Conservation (phyloP, 2,888 invertebrate species). For the Leucania comma region DNA sequence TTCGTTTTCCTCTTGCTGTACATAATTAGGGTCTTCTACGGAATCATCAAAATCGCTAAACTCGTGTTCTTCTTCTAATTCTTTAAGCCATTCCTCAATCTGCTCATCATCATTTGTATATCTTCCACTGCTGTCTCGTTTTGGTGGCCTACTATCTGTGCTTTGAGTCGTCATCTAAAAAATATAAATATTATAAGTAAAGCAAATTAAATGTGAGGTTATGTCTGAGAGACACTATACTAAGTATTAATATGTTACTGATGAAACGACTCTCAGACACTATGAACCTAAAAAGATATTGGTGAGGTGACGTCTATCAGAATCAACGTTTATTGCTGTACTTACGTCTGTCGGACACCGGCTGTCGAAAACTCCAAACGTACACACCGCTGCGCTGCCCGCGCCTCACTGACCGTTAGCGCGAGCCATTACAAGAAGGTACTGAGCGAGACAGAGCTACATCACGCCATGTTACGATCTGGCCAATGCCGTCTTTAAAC, state of each 20-base stretch:
- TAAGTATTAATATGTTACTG: background rate
- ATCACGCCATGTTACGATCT: background rate
- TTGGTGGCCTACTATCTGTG: background rate
- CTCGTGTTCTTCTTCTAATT: too few relatives aligned
- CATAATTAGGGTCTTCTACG: too few relatives aligned
- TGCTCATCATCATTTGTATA: too few relatives aligned
- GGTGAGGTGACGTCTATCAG: background rate
- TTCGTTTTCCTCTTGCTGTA: too few relatives aligned
- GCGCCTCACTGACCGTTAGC: too few relatives aligned
- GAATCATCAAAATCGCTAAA: too few relatives aligned
- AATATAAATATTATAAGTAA: slow-evolving; percentile 4
- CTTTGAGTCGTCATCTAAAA: slow-evolving; percentile 4
- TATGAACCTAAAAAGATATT: too few relatives aligned
- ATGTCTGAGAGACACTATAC: background rate
- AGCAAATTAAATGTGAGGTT: slow-evolving; percentile 3
- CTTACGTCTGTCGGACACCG: slow-evolving; percentile 1
- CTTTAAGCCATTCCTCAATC: too few relatives aligned
- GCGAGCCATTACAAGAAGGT: background rate
- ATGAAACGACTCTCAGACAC: too few relatives aligned
- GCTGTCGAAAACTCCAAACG: too few relatives aligned
- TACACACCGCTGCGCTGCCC: too few relatives aligned
- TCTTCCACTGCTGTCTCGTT: background rate
- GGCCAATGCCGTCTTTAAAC: too few relatives aligned
- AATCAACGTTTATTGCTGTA: background rate
- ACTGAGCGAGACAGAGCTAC: background rate